Conservation (phyloP, 1,140 invertebrate genomes). For the Muscidifurax raptorellus region DNA sequence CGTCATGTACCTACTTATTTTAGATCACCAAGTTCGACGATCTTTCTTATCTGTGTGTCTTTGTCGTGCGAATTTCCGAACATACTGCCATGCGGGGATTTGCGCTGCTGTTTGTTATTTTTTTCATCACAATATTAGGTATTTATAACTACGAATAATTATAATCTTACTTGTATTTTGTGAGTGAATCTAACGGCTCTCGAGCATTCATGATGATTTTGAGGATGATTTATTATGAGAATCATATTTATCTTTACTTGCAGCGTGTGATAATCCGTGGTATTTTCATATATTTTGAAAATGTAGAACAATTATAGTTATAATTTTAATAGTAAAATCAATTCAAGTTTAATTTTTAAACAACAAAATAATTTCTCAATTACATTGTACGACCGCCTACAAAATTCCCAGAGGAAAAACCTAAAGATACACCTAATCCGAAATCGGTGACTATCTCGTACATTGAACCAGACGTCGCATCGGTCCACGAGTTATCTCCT, state of each 20-base stretch:
- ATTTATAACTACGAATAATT: conserved; percentile 7
- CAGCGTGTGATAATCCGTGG: too few relatives aligned
- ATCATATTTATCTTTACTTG: background rate
- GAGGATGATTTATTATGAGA: background rate
- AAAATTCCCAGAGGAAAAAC: too few relatives aligned
- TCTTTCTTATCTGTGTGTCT: conserved; percentile 39
- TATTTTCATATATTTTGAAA: background rate
- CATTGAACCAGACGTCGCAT: background rate
- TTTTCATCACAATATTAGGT: conserved; percentile 40
- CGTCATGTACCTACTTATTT: conserved; percentile 46
- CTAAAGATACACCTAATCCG: conserved; percentile 24
- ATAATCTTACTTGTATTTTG: background rate
- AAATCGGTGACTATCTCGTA: conserved; percentile 22
- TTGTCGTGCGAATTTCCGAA: conserved; percentile 26
- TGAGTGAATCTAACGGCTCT: background rate
- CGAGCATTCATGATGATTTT: background rate
- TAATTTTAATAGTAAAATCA: too few relatives aligned
- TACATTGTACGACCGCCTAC: too few relatives aligned
- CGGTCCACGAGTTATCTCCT: background rate
- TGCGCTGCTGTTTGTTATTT: conserved; percentile 4
- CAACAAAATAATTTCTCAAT: background rate
- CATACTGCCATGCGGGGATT: conserved; percentile 36
- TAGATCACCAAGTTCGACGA: conserved; percentile 51
- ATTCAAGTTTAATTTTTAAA: too few relatives aligned
- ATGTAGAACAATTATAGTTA: background rate